Evolutionary conservation across 2,797 vertebrate species (phyloP), one percentile per base, ranked within the genome.

Genomic region (Chaetophractus vellerosus): DNA sequence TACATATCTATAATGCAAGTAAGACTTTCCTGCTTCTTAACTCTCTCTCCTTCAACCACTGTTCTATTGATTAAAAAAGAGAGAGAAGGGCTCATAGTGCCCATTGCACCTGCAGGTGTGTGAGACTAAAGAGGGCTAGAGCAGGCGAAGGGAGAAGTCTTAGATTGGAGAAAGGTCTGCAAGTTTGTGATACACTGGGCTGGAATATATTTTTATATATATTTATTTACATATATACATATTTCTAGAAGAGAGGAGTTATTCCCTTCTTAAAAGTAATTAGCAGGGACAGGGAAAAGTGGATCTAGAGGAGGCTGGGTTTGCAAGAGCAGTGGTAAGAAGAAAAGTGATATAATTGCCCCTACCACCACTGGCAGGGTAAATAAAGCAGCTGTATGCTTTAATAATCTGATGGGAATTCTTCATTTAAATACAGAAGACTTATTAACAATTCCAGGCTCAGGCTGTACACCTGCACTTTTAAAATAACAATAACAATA

Each of bases 91-190:
- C 28, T 82, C 23, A 66, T 4, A 52, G 5, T 8, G 61, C 16
- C 12, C 4, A 12, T 1, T 15, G 4, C n/a, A 63, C 8, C 19
- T 45, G 50, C 23, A 68, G 21, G 8, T 3, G 1, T 4, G 0
- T 33, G 31, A 50, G 10, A 45, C 24, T 74, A 38, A 18, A 59
- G 38, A 80, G 16, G 23, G 36, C 0, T 11, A 38, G 21, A 64
- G 2, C 15, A 41, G 19, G 14, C 1, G 21, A 0, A 9, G 3
- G 52, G 50, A 93, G 19, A 84, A 33, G 1, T 52, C 55, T 50
- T 26, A 33, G 41, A 11, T 2, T 41, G 75, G 41, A 89, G 50
- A 66, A 59, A 69, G 19, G 2, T 74, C 48, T 78, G 4, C 26
- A 93, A 21, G 3, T 66, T 59, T 48, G 48, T 26, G 0, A 0